Evolutionary conservation across 2,113 vertebrate genomes (phyloP).

Genomic region (Syrrhaptes paradoxus): DNA sequence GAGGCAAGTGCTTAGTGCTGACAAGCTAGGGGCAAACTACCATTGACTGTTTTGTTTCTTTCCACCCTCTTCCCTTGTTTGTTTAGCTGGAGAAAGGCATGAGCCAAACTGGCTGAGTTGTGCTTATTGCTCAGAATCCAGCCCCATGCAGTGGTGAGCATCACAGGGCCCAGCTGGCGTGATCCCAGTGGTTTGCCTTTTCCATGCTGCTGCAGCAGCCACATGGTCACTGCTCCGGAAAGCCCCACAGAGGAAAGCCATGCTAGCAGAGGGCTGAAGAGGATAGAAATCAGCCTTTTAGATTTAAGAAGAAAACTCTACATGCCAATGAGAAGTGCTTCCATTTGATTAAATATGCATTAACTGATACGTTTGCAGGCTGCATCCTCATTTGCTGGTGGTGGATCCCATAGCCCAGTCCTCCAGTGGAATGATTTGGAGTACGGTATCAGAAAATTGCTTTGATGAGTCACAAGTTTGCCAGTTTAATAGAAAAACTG

Average conservation of each 20-base stretch:
- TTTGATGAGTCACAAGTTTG: conserved; percentile 14
- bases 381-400: not conserved
- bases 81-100: not conserved
- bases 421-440: not conserved
- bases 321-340: not conserved
- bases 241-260: not conserved
- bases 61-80: not conserved
- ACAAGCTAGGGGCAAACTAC: not conserved
- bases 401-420: not conserved
- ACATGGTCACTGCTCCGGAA: rapidly evolving
- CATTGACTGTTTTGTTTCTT: not conserved
- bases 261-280: not conserved
- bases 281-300: not conserved
- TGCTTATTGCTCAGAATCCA: not conserved
- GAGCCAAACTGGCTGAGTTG: not conserved
- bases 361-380: not conserved
- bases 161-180: not conserved
- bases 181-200: not conserved
- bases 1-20: not conserved
- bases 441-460: conserved; percentile 9
- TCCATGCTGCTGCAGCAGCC: not conserved
- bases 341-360: not conserved
- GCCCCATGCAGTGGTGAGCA: rapidly evolving
- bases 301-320: not conserved
- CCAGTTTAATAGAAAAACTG: not conserved